Conservation (phyloP, 1,140 invertebrate species). For the Sipha flava region DNA sequence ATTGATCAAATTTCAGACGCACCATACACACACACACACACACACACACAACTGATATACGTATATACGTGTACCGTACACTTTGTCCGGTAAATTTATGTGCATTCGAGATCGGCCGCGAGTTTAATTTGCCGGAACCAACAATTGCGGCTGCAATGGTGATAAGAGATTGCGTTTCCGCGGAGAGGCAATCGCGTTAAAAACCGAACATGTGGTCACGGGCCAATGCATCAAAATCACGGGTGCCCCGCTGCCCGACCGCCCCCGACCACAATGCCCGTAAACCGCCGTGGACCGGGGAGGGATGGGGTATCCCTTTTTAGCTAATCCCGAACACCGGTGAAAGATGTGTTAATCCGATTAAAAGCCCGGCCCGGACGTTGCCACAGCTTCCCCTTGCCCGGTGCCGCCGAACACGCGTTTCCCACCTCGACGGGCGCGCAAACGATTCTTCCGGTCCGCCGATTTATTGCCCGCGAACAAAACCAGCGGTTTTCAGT, state of each 20-base stretch:
- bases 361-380: not conserved
- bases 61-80: not conserved
- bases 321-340: constrained; percentile 1
- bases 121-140: constrained; percentile 26
- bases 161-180: constrained; percentile 17
- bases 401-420: too few species aligned
- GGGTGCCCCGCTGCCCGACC: not conserved
- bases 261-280: not conserved
- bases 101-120: constrained; percentile 8
- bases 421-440: not conserved
- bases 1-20: not conserved
- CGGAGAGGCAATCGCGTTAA: constrained; percentile 17
- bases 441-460: constrained; percentile 5
- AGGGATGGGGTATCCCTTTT: not conserved
- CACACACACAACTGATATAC: not conserved
- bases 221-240: constrained; percentile 19
- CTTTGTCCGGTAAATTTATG: constrained; percentile 5
- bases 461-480: constrained; percentile 2
- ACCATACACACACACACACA: not conserved
- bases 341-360: constrained; percentile 28
- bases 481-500: not conserved
- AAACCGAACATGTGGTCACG: constrained; percentile 29
- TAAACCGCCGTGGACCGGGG: not conserved
- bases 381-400: not conserved
- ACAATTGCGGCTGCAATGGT: not conserved